Evolutionary conservation across 2,888 invertebrate genomes (phyloP).

Genomic region (Caenorhabditis sp.): DNA sequence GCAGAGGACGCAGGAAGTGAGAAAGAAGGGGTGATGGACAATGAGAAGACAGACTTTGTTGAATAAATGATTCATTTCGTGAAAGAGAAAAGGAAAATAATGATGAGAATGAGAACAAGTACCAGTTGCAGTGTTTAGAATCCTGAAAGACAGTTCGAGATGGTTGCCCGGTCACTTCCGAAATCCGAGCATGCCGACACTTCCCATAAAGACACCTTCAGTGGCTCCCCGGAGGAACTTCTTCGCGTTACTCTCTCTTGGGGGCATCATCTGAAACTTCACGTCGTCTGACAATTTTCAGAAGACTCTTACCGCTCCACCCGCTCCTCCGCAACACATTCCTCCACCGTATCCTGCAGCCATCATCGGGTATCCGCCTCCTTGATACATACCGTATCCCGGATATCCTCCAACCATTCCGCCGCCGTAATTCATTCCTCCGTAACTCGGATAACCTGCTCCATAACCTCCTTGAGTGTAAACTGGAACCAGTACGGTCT

Average conservation of each 20-base stretch:
- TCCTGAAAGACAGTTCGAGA: slow-evolving; percentile 1
- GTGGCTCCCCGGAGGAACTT: slow-evolving; percentile 59
- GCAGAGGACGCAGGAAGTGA: slow-evolving; percentile 54
- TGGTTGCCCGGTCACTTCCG: slow-evolving; percentile 13
- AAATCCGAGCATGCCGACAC: slow-evolving; percentile 62
- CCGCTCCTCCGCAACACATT: slow-evolving; percentile 51
- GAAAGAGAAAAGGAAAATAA: slow-evolving; percentile 2
- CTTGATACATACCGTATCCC: slow-evolving; percentile 30
- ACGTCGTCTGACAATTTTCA: background rate
- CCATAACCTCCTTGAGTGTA: slow-evolving; percentile 35
- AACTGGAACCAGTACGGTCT: slow-evolving; percentile 56
- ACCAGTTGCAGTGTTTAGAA: slow-evolving; percentile 6
- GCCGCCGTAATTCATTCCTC: slow-evolving; percentile 7
- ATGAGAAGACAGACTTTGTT: slow-evolving; percentile 30
- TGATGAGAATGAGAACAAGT: slow-evolving; percentile 12
- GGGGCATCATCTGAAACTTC: slow-evolving; percentile 47
- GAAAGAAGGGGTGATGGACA: background rate
- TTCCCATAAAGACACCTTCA: slow-evolving; percentile 63
- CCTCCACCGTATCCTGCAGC: background rate
- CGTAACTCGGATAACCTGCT: slow-evolving; percentile 6
- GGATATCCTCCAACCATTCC: slow-evolving; percentile 28
- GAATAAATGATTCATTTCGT: slow-evolving; percentile 38
- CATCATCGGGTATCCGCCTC: slow-evolving; percentile 50
- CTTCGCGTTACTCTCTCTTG: slow-evolving; percentile 52
- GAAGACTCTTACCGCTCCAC: slow-evolving; percentile 26